A percentile compares a stretch with the other conserved stretches of the same genome.
Evolutionary conservation across 53 echinoderm and acorn worm species (phyloP).

Genomic region (Echinometra lucunter): DNA sequence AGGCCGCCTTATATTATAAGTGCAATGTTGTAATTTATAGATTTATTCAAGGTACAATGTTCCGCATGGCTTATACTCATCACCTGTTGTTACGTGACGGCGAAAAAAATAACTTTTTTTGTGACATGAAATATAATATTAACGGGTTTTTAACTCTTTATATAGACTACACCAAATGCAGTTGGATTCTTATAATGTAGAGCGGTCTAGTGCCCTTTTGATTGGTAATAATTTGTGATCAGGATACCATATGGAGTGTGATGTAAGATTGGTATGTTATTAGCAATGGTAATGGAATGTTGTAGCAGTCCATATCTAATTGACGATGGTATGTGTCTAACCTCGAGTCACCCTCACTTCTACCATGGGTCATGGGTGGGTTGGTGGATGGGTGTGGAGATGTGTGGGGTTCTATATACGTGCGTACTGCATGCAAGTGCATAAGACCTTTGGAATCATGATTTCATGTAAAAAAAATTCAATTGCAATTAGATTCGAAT

Average conservation of each 20-base stretch:
- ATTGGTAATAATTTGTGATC: neutral
- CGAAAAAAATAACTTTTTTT: neutral
- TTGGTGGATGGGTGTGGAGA: neutral
- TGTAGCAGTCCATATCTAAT: constrained; percentile 65
- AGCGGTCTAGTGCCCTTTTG: constrained; percentile 31
- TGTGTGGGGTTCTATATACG: neutral
- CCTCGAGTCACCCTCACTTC: constrained; percentile 46
- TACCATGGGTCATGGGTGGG: too few relatives aligned
- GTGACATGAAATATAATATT: too few relatives aligned
- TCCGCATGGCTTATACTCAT: neutral
- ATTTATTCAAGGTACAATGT: neutral
- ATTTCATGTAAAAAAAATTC: too few relatives aligned
- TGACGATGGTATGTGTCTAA: constrained; percentile 35
- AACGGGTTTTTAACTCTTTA: neutral
- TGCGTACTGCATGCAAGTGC: neutral
- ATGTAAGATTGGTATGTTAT: constrained; percentile 59
- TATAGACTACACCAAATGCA: neutral
- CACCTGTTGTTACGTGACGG: neutral
- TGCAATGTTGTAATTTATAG: too few relatives aligned
- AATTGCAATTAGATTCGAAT: too few relatives aligned
- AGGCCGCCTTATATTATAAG: too few relatives aligned
- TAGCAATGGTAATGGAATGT: constrained; percentile 61
- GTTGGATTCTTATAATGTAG: neutral
- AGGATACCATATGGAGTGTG: constrained; percentile 54
- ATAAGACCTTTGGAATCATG: neutral